Conservation (phyloP, 1,140 invertebrate genomes). For the Drosophila parvula region DNA sequence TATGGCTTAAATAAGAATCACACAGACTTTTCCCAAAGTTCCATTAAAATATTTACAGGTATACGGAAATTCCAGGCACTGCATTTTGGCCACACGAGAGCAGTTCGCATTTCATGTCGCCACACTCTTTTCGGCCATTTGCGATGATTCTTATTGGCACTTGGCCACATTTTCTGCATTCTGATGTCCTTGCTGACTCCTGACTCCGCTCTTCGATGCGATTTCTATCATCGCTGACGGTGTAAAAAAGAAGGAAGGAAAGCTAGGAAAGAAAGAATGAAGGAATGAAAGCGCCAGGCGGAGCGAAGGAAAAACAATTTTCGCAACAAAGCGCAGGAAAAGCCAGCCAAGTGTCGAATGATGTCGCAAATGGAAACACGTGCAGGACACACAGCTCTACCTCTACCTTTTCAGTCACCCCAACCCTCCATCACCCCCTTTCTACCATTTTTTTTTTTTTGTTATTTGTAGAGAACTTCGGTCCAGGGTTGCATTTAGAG, state of each 20-base stretch:
- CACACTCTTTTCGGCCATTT: constrained; percentile 46
- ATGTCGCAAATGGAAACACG: constrained; percentile 70
- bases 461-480: background rate
- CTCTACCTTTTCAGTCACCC: constrained; percentile 28
- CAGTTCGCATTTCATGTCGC: constrained; percentile 34
- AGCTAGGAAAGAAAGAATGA: background rate
- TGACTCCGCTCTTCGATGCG: constrained; percentile 20
- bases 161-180: constrained; percentile 73
- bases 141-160: constrained; percentile 61
- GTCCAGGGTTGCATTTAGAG: constrained; percentile 40
- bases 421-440: background rate
- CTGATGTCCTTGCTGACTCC: constrained; percentile 48
- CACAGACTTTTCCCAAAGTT: background rate
- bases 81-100: constrained; percentile 20
- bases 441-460: background rate
- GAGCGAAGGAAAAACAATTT: constrained; percentile 60
- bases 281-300: constrained; percentile 11
- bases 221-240: constrained; percentile 61
- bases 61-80: background rate
- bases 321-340: constrained; percentile 53
- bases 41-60: constrained; percentile 13
- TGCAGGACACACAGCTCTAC: constrained; percentile 51
- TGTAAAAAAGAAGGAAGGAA: constrained; percentile 5
- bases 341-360: constrained; percentile 45
- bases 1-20: no score